Evolutionary conservation across 2,113 vertebrate genomes (phyloP), one percentile per base, ranked within the genome.

Genomic region (Paratilapia polleni): DNA sequence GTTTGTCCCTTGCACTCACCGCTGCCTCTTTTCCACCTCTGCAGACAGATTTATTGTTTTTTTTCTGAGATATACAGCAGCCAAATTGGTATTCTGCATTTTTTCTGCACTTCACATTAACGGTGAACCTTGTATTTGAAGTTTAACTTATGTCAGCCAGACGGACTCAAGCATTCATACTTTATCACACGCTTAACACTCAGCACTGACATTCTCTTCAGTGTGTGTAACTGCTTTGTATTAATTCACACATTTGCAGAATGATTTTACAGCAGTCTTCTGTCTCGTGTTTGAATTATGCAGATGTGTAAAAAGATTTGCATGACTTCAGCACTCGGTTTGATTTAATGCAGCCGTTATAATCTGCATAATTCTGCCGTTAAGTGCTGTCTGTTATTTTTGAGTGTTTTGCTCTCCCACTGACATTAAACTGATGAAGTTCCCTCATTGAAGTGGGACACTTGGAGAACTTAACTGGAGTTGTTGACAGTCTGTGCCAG

Each of bases 61-160:
- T 19, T 20, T 22, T 41, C 8, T 24, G 5, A 41, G 13, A 79
- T 58, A 20, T 28, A 60, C 64, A 66, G 60, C 66, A 60, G 63
- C 13, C 79, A 31, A 0, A 4, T 70, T 85, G 79, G 36, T 24
- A 49, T 87, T 74, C 15, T 79, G 52, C 36, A 10, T 47, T 6
- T 81, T 59, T 34, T 31, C 41, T 56, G 28, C 20, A 6, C 5
- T 12, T 11, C 15, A 26, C 76, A 66, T 76, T 68, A 61, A 68
- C 17, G 19, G 24, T 49, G 57, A 83, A 83, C 80, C 82, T 81
- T 9, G 15, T 49, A 4, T 83, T 74, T 57, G 15, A 79, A 84
- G 36, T 80, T 77, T 36, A 52, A 31, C 59, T 22, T 1, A 20
- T 82, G 26, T 75, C 77, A 63, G 74, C 54, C 68, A 34, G 60